Percentiles rank a stretch among this genome's conserved stretches.
These are phyloP conservation scores for Pelosia muscerda DNA, from an alignment of 2,888 invertebrate species.

Conservation along the genomic window DNA sequence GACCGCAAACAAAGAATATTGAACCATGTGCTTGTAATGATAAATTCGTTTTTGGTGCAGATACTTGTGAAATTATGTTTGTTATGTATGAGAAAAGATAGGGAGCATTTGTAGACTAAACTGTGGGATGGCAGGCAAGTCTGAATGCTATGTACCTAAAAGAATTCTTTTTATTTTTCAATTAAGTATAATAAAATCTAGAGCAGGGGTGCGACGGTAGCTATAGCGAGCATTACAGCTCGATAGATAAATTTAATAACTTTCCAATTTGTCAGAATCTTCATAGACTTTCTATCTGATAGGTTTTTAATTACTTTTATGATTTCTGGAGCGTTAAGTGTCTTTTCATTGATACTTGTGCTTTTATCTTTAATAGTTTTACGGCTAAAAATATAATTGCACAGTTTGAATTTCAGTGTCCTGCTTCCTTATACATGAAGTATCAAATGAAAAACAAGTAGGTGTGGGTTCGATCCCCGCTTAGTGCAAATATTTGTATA, in stretches of 20 bases:
- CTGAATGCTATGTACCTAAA: conserved; percentile 76
- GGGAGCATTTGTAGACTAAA: conserved; percentile 75
- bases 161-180: conserved; percentile 78
- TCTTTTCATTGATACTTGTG: conserved; percentile 20
- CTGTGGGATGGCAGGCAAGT: conserved; percentile 72
- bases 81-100: conserved; percentile 38
- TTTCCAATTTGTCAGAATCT: conserved; percentile 46
- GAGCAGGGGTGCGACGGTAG: conserved; percentile 40
- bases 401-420: not conserved
- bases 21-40: conserved; percentile 31
- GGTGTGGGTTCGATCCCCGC: too few species aligned
- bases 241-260: conserved; percentile 53
- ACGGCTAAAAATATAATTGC: not conserved
- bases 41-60: conserved; percentile 41
- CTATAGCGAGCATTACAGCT: conserved; percentile 51
- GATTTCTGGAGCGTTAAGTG: conserved; percentile 28
- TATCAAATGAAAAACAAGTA: too few species aligned
- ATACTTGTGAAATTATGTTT: conserved; percentile 29
- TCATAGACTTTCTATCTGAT: conserved; percentile 32
- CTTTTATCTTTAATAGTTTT: not conserved
- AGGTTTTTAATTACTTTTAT: conserved; percentile 46
- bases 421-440: not conserved
- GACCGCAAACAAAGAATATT: conserved; percentile 34
- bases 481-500: too few species aligned
- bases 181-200: conserved; percentile 78